Conservation (phyloP, 2,888 invertebrate species). For the Lasioglossum leucozonium region DNA sequence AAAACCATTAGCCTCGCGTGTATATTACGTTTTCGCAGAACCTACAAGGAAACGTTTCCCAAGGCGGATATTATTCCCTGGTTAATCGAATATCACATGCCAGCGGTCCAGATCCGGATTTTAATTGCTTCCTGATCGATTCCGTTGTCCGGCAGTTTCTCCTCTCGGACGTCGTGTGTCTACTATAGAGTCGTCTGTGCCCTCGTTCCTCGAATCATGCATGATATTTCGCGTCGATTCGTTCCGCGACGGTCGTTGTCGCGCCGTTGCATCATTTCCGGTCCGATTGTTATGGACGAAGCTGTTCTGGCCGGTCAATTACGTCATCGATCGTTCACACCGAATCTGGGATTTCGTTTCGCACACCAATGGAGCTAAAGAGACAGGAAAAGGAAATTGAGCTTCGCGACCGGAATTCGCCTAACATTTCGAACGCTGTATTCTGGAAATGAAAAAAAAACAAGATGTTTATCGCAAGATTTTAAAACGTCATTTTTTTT, state of each 20-base stretch:
- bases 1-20: background rate
- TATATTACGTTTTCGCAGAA: constrained; percentile 24
- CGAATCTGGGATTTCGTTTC: constrained; percentile 1
- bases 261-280: constrained; percentile 43
- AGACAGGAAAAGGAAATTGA: constrained; percentile 11
- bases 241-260: constrained; percentile 2
- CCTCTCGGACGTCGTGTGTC: background rate
- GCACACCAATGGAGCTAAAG: background rate
- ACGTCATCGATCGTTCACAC: constrained; percentile 16
- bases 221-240: background rate
- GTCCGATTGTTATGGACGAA: constrained; percentile 3
- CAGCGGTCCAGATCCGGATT: constrained; percentile 57
- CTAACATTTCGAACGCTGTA: background rate
- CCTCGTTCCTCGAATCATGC: background rate
- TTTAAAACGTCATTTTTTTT: too few species aligned
- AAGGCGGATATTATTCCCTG: constrained; percentile 62
- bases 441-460: background rate
- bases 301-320: background rate
- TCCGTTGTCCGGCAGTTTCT: background rate
- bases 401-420: background rate
- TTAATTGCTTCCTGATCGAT: constrained; percentile 65
- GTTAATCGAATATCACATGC: constrained; percentile 64
- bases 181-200: background rate
- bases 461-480: too few species aligned
- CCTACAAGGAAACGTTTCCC: constrained; percentile 21